Conservation (phyloP, 2,888 invertebrate species). For the Romanomermis culicivorax region DNA sequence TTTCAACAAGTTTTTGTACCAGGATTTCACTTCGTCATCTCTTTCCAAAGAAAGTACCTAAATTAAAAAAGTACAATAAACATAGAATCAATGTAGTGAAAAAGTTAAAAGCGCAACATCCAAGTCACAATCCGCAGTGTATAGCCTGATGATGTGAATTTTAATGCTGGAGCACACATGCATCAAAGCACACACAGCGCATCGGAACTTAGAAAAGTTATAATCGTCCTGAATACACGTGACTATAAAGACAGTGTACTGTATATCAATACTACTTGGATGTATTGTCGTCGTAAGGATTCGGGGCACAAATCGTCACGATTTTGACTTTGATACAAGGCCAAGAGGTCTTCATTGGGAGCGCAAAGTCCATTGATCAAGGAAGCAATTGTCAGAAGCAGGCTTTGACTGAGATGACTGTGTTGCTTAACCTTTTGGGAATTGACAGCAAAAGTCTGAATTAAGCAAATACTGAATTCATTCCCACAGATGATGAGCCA, state of each 20-base stretch:
- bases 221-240: no score
- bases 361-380: slow-evolving; percentile 7
- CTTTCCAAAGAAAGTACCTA: not conserved
- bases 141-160: not conserved
- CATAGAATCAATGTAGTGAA: no score
- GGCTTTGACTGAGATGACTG: slow-evolving; percentile 15
- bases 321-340: not conserved
- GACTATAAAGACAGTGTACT: no score
- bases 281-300: not conserved
- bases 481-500: no score
- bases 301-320: not conserved
- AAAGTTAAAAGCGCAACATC: no score
- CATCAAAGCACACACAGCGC: not conserved
- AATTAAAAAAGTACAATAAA: not conserved
- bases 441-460: no score
- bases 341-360: slow-evolving; percentile 11
- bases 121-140: not conserved
- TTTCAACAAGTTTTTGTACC: not conserved
- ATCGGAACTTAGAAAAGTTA: no score
- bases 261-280: not conserved
- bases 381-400: slow-evolving; percentile 16
- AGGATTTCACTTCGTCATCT: not conserved
- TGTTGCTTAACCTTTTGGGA: no score
- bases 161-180: not conserved
- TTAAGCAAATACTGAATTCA: no score